Percentiles rank a stretch among this genome's conserved stretches.
These are phyloP conservation scores for Dipodomys ordii DNA, from an alignment of 2,113 vertebrate genomes.

Conservation along the genomic window DNA sequence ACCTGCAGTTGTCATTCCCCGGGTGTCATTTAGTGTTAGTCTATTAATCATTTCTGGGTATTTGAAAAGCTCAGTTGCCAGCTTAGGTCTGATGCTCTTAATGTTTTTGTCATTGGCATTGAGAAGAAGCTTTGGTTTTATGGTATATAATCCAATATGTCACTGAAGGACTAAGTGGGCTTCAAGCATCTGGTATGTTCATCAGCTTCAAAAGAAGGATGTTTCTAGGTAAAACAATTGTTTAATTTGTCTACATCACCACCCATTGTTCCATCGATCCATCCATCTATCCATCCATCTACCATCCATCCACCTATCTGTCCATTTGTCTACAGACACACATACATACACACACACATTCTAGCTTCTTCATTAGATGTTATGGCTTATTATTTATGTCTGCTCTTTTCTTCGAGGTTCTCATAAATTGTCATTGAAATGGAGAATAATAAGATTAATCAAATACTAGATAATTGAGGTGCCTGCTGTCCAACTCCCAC, in stretches of 20 bases:
- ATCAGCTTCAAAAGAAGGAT: constrained; percentile 21
- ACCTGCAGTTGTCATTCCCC: background rate
- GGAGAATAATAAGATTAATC: no score
- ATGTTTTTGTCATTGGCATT: background rate
- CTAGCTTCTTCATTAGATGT: background rate
- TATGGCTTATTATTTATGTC: background rate
- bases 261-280: no score
- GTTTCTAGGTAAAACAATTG: background rate
- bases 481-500: background rate
- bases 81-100: background rate
- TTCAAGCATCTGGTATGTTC: constrained; percentile 21
- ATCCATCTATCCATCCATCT: no score
- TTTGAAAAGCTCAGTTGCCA: background rate
- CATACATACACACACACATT: no score
- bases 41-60: background rate
- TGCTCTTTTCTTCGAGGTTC: background rate
- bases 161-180: background rate
- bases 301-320: no score
- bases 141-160: background rate
- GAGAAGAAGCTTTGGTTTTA: background rate
- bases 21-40: background rate
- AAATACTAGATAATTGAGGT: background rate
- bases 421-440: background rate
- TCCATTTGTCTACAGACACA: no score
- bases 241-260: background rate